Evolutionary conservation across 2,797 vertebrate species (phyloP).

Genomic region (Sebastes nivosus): DNA sequence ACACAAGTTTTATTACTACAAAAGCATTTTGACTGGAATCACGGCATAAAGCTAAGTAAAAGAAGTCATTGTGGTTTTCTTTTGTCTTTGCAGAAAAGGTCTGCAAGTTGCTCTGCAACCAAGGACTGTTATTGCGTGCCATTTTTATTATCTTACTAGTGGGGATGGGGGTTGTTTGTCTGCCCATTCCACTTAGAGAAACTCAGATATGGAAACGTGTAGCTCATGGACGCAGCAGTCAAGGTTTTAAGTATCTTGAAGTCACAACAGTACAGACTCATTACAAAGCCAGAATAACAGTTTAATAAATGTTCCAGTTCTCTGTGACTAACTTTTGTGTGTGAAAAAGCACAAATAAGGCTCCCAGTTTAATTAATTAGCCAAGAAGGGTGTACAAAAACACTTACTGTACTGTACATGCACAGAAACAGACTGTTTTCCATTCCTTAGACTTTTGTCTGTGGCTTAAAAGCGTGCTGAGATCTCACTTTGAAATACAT

Average conservation of each 20-base stretch:
- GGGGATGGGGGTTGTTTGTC: conserved; percentile 11
- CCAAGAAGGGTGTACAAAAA: background rate
- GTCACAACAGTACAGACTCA: background rate
- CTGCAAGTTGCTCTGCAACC: background rate
- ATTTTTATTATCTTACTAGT: background rate
- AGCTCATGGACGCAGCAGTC: background rate
- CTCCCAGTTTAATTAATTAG: background rate
- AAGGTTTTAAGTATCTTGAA: conserved; percentile 3
- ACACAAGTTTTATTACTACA: background rate
- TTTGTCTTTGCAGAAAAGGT: background rate
- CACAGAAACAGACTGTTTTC: background rate
- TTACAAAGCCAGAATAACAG: background rate
- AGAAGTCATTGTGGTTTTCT: background rate
- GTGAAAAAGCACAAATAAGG: background rate
- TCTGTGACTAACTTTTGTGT: background rate
- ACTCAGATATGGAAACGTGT: background rate
- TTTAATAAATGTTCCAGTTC: background rate
- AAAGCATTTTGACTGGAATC: background rate
- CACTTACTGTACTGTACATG: background rate
- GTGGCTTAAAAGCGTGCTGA: conserved; percentile 10
- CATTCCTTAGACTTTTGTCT: background rate
- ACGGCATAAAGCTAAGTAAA: background rate
- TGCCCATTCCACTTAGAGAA: background rate
- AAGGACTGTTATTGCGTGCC: background rate
- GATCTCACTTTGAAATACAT: conserved; percentile 25